phyloP scores from a whole-genome alignment of 2,113 vertebrate species.

The Nothoprocta perdicaria region DNA sequence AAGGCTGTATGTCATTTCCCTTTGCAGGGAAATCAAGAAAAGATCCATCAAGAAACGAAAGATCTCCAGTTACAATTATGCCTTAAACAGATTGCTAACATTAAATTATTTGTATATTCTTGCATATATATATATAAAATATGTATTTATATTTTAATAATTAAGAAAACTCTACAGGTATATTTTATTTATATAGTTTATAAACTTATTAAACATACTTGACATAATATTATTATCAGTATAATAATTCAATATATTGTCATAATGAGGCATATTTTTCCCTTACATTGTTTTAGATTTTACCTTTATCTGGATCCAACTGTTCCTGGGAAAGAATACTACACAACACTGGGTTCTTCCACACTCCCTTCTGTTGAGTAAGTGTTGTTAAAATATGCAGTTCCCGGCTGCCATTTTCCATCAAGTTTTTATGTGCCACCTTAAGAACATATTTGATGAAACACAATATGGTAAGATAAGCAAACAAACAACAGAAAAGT shows the following conservation, averaged over 20 bases:
- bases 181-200: not conserved
- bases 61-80: not conserved
- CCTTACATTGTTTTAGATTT: not conserved
- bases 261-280: not conserved
- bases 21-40: not conserved
- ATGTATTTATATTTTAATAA: not conserved
- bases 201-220: not conserved
- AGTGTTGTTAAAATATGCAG: conserved; percentile 84
- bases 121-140: not conserved
- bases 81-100: not conserved
- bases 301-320: conserved; percentile 85
- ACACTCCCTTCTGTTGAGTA: conserved; percentile 86
- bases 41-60: conserved; percentile 7
- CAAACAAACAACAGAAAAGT: conserved; percentile 21
- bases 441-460: conserved; percentile 68
- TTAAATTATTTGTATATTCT: not conserved
- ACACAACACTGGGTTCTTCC: conserved; percentile 85
- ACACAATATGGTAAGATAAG: conserved; percentile 18
- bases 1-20: not conserved
- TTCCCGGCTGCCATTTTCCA: conserved; percentile 86
- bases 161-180: not conserved
- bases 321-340: conserved; percentile 84
- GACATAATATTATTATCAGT: not conserved
- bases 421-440: conserved; percentile 86
- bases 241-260: not conserved